A percentile compares a stretch with the other conserved stretches of the same genome.
Conservation (phyloP, 2,797 vertebrate species). For the Vultur gryphus region DNA sequence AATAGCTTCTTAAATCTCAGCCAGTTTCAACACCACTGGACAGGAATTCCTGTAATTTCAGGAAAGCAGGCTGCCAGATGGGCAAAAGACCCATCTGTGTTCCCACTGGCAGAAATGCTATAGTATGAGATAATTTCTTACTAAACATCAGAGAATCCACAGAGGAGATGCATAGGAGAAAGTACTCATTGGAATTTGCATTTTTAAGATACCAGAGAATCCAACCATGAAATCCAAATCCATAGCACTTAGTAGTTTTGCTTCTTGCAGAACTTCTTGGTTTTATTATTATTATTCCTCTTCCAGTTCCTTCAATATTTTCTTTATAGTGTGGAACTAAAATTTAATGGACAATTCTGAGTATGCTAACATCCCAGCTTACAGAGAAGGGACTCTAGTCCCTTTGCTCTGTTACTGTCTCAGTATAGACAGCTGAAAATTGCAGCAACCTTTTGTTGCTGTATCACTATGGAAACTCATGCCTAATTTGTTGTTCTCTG, state of each 20-base stretch:
- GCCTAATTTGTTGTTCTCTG: slow-evolving; percentile 45
- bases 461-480: slow-evolving; percentile 54
- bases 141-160: slow-evolving; percentile 26
- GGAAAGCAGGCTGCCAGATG: neutral
- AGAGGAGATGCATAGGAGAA: neutral
- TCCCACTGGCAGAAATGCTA: neutral
- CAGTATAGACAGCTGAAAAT: slow-evolving; percentile 34
- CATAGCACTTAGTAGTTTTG: neutral
- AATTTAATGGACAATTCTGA: neutral
- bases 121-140: neutral
- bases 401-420: neutral
- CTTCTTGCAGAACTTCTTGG: neutral
- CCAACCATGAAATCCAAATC: slow-evolving; percentile 25
- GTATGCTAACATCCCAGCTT: neutral
- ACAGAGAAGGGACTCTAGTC: neutral
- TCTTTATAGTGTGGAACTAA: neutral
- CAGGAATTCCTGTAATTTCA: slow-evolving; percentile 8
- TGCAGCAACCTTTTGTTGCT: slow-evolving; percentile 52
- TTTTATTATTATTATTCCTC: slow-evolving; percentile 1
- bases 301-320: slow-evolving; percentile 17
- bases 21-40: neutral
- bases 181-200: neutral
- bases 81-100: neutral
- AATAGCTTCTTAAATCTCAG: neutral
- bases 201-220: slow-evolving; percentile 32